Evolutionary conservation across 2,888 invertebrate species (phyloP), one percentile per base, ranked within the genome.

Genomic region (Erannis defoliaria): DNA sequence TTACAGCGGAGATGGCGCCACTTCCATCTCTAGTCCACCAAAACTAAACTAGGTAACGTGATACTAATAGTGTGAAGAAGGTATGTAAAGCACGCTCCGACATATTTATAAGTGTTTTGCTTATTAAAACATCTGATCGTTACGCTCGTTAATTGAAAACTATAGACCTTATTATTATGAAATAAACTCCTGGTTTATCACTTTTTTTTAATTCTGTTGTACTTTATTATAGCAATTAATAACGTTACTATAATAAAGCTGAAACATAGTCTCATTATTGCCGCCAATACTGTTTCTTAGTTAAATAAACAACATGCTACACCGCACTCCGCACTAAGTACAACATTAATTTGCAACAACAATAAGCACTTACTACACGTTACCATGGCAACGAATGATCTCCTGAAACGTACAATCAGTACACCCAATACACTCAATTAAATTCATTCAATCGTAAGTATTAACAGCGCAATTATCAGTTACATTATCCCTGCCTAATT

Each of bases 321-420:
- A 10, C 42, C 21, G 23, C 42, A 21, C 19, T 40, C 19, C 10
- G 19, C 9, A 12, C 19, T 9, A 21, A 21, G 19, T 21, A 40
- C 19, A 10, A 40, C 40, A 40, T 40, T 21, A 40, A 40, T 43
- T 43, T 26, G 26, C 8, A 10, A 16, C 14, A 26, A 45, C 43
- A 45, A 45, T 45, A 10, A 26, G 26, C 14, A 10, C n/a, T 42
- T n/a, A 18, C 5, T 21, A 26, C 14, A 16, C 14, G 43, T 45
- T 26, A 26, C 14, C 26, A 42, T 26, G 9, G 26, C 43, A 26
- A 45, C 43, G 26, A 45, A 45, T 45, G 43, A 45, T 26, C 43
- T 45, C 43, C 26, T 45, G 14, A 45, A 45, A 23, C 14, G 16
- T n/a, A 16, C 16, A 29, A 16, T 29, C 23, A 12, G 16, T 9